Base-by-base conservation (phyloP, 2,888 invertebrate species). In the Orthonychiurus folsomi region DNA sequence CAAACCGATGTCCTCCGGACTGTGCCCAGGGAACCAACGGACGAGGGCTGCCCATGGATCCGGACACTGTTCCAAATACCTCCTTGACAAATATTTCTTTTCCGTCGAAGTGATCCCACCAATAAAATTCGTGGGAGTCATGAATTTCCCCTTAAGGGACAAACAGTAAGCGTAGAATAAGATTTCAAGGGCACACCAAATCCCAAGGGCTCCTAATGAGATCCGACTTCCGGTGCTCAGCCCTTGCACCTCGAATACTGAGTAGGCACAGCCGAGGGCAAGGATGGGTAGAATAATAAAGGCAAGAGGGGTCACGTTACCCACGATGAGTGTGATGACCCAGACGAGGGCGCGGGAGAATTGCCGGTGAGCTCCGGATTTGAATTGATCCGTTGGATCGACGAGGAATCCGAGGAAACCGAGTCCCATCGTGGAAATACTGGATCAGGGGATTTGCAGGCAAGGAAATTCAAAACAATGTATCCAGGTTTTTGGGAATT, bases 21-120 rank as follows among this genome's bases (percentile, higher is more conserved):
- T 47, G 23, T 57, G 56, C 20, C 53, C 20, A 21, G 58, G 53
- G 47, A 63, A 63, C 63, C 63, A 63, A 18, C 63, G 50, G 18
- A 26, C 27, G n/a, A 63, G 47, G 3, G 56, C 12, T 24, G 18
- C 0, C 50, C 50, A 60, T 1, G 60, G 60, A 24, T 60, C 53
- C 1, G 20, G 21, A 28, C 52, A 52, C 21, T 63, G 63, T 2
- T 60, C 56, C 50, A 63, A 1, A 21, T 56, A 27, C 2, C 24
- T n/a, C 1, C 28, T 52, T 48, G 60, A 24, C 21, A 27, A 60
- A 47, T 20, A 28, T 1, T 21, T 12, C 26, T 48, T 24, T 25
- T 60, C 60, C 15, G 15, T 1, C 2, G 18, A 18, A 9, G 27
- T 50, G 37, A 60, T 18, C 12, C 21, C 18, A 1, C 21, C 24